A percentile compares a stretch with the other conserved stretches of the same genome.
phyloP scores from a whole-genome alignment of 2,888 invertebrate species.

The Polydrusus tereticollis region DNA sequence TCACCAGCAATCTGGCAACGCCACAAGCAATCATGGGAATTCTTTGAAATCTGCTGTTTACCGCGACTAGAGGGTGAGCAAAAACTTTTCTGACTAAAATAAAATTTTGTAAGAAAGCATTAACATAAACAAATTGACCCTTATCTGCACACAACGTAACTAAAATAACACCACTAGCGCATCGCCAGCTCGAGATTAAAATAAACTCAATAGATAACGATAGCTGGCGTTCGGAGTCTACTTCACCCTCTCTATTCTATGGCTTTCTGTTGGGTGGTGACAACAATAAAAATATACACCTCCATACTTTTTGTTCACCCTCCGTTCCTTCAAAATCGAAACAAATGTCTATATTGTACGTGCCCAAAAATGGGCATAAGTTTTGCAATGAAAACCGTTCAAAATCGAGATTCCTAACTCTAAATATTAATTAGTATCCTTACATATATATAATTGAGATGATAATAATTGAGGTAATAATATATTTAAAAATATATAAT shows the following conservation, averaged over 20 bases:
- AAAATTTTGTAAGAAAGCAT: no score
- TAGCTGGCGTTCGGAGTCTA: no score
- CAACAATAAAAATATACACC: no score
- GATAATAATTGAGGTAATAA: constrained; percentile 65
- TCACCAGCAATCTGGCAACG: neutral
- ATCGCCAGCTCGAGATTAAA: no score
- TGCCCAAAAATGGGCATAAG: neutral
- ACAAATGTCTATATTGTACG: neutral
- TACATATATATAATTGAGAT: constrained; percentile 55
- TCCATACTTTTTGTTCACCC: neutral
- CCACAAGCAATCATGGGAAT: neutral
- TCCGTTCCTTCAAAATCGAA: neutral
- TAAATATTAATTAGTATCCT: constrained; percentile 37
- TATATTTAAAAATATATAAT: constrained; percentile 51
- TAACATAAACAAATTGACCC: no score
- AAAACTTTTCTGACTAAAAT: no score
- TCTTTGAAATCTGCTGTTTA: no score
- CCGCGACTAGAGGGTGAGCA: neutral
- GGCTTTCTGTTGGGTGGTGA: no score
- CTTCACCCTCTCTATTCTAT: no score
- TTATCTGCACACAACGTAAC: no score
- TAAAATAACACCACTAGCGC: no score
- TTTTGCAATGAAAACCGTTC: constrained; percentile 17
- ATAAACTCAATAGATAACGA: no score
- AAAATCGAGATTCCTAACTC: constrained; percentile 56